Evolutionary conservation across 2,888 invertebrate genomes (phyloP).

Genomic region (Stenurella melanura): DNA sequence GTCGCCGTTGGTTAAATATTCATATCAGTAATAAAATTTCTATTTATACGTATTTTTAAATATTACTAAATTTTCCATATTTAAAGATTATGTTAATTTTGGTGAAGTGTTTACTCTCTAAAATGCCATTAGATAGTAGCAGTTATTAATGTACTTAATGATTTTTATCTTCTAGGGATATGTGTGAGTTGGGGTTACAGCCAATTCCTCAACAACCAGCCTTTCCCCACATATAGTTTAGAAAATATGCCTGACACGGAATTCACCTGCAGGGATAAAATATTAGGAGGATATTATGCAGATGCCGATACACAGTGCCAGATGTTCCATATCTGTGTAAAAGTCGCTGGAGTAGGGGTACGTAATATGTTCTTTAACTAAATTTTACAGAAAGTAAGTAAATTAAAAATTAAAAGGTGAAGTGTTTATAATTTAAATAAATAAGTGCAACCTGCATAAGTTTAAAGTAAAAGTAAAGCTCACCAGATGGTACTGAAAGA

Average conservation of each 20-base stretch:
- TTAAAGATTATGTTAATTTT: neutral
- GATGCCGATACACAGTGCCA: conserved; percentile 91
- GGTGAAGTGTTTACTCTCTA: neutral
- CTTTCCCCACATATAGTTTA: conserved; percentile 76
- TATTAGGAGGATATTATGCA: conserved; percentile 91
- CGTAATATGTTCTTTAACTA: conserved; percentile 64
- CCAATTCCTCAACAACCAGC: conserved; percentile 71
- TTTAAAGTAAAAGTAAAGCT: neutral
- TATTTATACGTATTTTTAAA: neutral
- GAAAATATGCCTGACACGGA: conserved; percentile 79
- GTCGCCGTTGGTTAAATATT: no score
- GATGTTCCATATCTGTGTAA: conserved; percentile 92
- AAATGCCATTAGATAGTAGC: neutral
- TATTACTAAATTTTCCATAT: neutral
- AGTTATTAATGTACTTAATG: neutral
- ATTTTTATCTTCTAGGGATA: conserved; percentile 61
- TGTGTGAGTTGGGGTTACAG: conserved; percentile 65
- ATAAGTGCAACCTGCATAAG: neutral
- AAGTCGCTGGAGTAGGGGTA: conserved; percentile 85
- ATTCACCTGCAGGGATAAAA: conserved; percentile 89
- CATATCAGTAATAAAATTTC: neutral
- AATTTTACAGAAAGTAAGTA: neutral
- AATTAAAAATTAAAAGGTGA: neutral
- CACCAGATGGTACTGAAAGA: neutral
- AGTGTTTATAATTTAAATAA: neutral